Evolutionary conservation across 2,797 vertebrate species (phyloP).

Genomic region (Pyrocephalus nanus): DNA sequence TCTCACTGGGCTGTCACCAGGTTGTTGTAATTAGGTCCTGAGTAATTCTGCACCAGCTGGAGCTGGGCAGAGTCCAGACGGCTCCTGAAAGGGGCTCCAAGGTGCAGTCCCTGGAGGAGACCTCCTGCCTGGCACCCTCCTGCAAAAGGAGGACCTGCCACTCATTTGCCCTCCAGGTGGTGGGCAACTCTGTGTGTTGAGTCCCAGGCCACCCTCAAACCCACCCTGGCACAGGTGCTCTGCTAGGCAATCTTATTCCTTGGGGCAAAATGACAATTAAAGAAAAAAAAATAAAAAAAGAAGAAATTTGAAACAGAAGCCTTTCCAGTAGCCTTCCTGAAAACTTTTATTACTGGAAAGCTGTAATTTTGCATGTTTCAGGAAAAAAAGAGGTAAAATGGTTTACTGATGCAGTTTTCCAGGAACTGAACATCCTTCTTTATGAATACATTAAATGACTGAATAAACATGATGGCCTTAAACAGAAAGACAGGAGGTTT

Average conservation of each 20-base stretch:
- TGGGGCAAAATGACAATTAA: neutral
- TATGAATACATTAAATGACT: neutral
- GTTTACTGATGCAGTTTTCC: neutral
- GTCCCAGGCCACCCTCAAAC: neutral
- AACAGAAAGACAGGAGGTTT: neutral
- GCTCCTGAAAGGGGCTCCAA: neutral
- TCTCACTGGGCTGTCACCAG: constrained; percentile 24
- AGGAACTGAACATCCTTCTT: neutral
- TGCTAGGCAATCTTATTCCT: neutral
- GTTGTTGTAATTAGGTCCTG: constrained; percentile 4
- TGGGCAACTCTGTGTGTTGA: accelerated
- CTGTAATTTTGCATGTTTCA: neutral
- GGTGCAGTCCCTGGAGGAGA: neutral
- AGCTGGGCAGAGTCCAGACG: constrained; percentile 7
- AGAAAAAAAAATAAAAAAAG: neutral
- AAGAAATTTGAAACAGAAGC: neutral
- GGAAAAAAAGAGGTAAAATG: neutral
- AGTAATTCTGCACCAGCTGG: neutral
- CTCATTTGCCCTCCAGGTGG: accelerated
- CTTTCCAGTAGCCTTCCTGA: neutral
- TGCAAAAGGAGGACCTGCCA: neutral
- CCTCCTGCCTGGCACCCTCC: neutral
- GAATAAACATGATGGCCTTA: neutral
- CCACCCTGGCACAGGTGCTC: neutral
- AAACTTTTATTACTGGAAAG: neutral